Percentiles rank a stretch among this genome's conserved stretches.
Conservation (phyloP, 2,797 vertebrate genomes). For the Parauchenoglanis ngamensis region DNA sequence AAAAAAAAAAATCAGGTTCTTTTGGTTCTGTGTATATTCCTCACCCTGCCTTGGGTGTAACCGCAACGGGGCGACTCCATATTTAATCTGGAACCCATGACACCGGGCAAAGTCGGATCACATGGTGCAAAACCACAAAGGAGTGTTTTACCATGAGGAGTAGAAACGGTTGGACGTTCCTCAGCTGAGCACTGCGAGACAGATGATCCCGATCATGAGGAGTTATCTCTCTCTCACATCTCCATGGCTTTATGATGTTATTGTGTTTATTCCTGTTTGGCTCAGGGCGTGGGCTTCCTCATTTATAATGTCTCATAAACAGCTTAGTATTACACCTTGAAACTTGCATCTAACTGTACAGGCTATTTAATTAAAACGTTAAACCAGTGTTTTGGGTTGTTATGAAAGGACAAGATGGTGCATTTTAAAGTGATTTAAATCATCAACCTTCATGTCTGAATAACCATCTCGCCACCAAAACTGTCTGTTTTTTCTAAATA, state of each 20-base stretch:
- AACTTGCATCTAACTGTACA: neutral
- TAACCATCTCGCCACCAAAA: neutral
- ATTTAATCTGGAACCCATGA: conserved; percentile 82
- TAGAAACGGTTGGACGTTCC: neutral
- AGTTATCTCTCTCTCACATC: neutral
- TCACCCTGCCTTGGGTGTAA: neutral
- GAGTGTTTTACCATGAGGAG: neutral
- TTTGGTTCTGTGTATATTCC: neutral
- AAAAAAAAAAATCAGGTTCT: neutral
- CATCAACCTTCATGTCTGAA: neutral
- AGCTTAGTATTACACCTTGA: neutral
- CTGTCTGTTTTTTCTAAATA: neutral
- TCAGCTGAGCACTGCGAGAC: too few species aligned
- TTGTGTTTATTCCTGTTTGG: neutral
- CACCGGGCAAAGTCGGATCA: conserved; percentile 77
- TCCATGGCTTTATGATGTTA: neutral
- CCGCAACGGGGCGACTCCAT: conserved; percentile 45
- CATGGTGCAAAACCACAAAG: conserved; percentile 65
- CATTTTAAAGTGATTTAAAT: neutral
- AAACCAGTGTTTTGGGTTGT: neutral
- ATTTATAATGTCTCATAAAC: neutral
- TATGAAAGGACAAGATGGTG: neutral
- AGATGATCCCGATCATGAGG: neutral
- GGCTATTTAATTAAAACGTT: neutral
- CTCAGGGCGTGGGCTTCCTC: neutral